Evolutionary conservation across 1,140 invertebrate genomes (phyloP).

Genomic region (Halyomorpha halys): DNA sequence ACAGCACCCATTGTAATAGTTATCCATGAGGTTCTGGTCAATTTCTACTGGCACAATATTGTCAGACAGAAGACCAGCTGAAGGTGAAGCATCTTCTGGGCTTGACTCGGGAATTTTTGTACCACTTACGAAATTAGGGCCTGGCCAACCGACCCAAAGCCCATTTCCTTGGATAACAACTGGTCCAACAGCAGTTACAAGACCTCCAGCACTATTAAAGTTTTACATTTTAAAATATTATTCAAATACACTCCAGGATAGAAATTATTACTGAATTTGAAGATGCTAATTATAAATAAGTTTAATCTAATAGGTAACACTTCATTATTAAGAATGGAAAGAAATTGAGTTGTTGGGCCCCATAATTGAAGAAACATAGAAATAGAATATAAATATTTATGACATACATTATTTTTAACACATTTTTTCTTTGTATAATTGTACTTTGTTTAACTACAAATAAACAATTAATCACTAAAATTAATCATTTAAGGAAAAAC

Average conservation of each 20-base stretch:
- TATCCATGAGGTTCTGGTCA: conserved; percentile 61
- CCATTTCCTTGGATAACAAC: conserved; percentile 74
- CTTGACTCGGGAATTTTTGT: conserved; percentile 74
- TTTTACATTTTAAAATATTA: too few species aligned
- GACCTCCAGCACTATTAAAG: conserved; percentile 60
- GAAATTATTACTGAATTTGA: not conserved
- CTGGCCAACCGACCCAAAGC: conserved; percentile 84
- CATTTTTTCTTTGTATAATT: too few species aligned
- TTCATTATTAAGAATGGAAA: not conserved
- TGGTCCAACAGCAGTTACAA: conserved; percentile 81
- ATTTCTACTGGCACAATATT: conserved; percentile 72
- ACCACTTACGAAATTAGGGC: conserved; percentile 58
- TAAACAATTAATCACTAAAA: too few species aligned
- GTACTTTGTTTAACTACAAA: too few species aligned
- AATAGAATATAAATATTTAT: too few species aligned
- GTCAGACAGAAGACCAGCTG: conserved; percentile 56
- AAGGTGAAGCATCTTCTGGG: conserved; percentile 70
- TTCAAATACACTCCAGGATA: not conserved
- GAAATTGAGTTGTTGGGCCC: not conserved
- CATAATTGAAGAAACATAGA: not conserved
- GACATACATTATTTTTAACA: too few species aligned
- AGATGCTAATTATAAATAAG: not conserved
- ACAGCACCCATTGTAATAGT: conserved; percentile 85
- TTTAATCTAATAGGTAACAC: not conserved
- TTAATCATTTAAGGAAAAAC: too few species aligned